phyloP scores from a whole-genome alignment of 35 echinoderm and acorn worm species.

The Diadema setosum region DNA sequence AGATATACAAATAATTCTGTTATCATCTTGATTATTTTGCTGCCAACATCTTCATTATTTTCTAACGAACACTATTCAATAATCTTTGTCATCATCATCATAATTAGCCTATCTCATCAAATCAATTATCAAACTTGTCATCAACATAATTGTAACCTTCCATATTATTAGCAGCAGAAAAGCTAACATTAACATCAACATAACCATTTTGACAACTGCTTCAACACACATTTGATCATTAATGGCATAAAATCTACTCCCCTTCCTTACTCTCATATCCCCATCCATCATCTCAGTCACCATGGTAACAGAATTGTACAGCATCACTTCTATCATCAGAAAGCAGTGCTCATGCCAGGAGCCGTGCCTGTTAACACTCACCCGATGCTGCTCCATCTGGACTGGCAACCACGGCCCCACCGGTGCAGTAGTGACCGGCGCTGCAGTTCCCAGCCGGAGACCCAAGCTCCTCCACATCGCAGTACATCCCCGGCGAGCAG shows the following conservation, averaged over 20 bases:
- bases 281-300: not conserved
- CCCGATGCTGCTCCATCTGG: constrained; percentile 66
- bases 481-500: constrained; percentile 86
- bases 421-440: constrained; percentile 70
- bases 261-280: not conserved
- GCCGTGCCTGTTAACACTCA: constrained; percentile 16
- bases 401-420: constrained; percentile 46
- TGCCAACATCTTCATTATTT: too few species aligned
- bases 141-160: not conserved
- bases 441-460: constrained; percentile 79
- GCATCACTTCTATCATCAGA: too few species aligned
- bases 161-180: not conserved
- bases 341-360: too few species aligned
- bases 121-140: not conserved
- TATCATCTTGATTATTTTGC: too few species aligned
- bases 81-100: not conserved
- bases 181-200: not conserved
- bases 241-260: too few species aligned
- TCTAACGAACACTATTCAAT: not conserved
- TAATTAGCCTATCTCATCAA: not conserved
- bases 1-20: too few species aligned
- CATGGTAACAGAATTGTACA: too few species aligned
- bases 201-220: not conserved
- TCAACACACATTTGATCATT: not conserved
- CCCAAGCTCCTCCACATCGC: constrained; percentile 54